Conservation (phyloP, 2,113 vertebrate species). For the Romanogobio albipinnatus region DNA sequence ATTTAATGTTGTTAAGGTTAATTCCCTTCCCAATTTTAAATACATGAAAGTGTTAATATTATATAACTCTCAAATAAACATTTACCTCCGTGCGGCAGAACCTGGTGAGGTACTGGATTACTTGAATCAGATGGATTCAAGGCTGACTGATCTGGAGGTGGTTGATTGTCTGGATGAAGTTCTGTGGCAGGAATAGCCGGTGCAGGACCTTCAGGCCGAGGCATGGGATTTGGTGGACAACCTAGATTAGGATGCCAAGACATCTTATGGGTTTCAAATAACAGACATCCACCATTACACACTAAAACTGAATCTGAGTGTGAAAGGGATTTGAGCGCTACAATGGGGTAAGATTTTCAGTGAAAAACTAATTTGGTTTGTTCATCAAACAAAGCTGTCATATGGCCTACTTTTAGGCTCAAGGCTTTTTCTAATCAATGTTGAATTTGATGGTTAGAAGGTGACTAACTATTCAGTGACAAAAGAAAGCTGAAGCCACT, state of each 20-base stretch:
- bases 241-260: conserved; percentile 55
- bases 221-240: conserved; percentile 70
- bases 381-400: not conserved
- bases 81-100: not conserved
- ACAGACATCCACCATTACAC: too few species aligned
- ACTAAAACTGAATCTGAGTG: too few species aligned
- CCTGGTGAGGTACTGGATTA: conserved; percentile 47
- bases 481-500: not conserved
- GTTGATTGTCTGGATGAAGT: conserved; percentile 73
- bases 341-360: not conserved
- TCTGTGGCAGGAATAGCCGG: conserved; percentile 68
- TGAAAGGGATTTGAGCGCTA: not conserved
- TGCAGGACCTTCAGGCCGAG: conserved; percentile 62
- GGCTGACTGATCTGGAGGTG: conserved; percentile 57
- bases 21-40: too few species aligned
- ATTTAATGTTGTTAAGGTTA: too few species aligned
- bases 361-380: not conserved
- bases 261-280: too few species aligned
- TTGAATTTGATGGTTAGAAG: not conserved
- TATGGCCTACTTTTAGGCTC: not conserved
- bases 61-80: not conserved
- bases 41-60: too few species aligned
- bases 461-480: not conserved
- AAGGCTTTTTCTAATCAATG: not conserved
- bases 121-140: conserved; percentile 66